phyloP scores from a whole-genome alignment of 1,140 invertebrate genomes.

The Manduca sexta region DNA sequence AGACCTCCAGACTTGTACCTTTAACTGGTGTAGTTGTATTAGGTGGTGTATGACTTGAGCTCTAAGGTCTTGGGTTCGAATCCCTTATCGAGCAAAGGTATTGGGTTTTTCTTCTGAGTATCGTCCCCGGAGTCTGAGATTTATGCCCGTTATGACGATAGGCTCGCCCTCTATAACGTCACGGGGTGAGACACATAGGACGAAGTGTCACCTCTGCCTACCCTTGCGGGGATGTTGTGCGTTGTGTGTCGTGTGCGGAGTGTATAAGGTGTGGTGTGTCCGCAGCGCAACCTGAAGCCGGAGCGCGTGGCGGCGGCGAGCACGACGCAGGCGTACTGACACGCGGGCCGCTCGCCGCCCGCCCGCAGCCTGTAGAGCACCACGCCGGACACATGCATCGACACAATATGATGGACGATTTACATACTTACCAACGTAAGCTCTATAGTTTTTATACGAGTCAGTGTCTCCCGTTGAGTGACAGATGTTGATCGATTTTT shows the following conservation, averaged over 20 bases:
- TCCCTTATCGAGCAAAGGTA: too few relatives aligned
- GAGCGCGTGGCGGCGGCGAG: constrained; percentile 57
- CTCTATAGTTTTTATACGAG: constrained; percentile 21
- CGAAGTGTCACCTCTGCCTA: too few relatives aligned
- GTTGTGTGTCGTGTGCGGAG: background rate
- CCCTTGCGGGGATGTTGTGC: too few relatives aligned
- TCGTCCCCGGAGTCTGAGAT: too few relatives aligned
- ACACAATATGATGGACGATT: background rate
- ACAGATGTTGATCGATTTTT: constrained; percentile 14
- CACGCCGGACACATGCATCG: constrained; percentile 9
- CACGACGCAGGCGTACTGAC: constrained; percentile 69
- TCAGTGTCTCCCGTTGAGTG: constrained; percentile 27
- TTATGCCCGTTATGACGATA: too few relatives aligned
- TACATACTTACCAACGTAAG: background rate
- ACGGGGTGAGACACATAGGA: too few relatives aligned
- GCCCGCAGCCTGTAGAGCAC: constrained; percentile 44
- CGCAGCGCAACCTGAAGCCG: constrained; percentile 58
- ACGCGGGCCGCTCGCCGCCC: constrained; percentile 41
- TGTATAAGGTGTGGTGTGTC: constrained; percentile 6
- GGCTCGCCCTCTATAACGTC: too few relatives aligned
- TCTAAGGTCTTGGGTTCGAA: too few relatives aligned
- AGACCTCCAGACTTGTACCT: too few relatives aligned
- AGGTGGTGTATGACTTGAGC: too few relatives aligned
- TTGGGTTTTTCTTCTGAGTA: too few relatives aligned
- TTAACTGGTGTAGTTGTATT: too few relatives aligned